phyloP scores from a whole-genome alignment of 2,888 invertebrate species.

The Drosophila atripex region DNA sequence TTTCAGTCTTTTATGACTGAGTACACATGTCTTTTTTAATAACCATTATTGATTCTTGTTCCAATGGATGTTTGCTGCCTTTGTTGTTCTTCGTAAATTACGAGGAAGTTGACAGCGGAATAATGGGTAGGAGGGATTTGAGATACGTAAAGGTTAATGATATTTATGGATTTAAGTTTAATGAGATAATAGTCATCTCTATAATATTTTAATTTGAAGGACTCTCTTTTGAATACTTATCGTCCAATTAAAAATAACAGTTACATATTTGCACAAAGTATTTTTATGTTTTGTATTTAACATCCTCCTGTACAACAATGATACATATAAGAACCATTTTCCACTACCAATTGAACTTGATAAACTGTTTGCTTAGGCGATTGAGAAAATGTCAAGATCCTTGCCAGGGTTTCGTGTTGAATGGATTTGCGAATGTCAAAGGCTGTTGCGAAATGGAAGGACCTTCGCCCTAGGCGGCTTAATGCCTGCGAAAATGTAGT shows the following conservation, averaged over 20 bases:
- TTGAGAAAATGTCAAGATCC: slow-evolving; percentile 54
- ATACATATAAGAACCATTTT: neutral
- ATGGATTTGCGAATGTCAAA: slow-evolving; percentile 39
- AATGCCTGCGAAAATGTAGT: slow-evolving; percentile 44
- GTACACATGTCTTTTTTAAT: slow-evolving; percentile 75
- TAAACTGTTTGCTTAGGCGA: slow-evolving; percentile 37
- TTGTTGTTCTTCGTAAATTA: slow-evolving; percentile 42
- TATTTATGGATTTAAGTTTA: neutral
- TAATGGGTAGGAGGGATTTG: slow-evolving; percentile 3
- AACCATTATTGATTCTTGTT: slow-evolving; percentile 63
- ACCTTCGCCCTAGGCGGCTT: slow-evolving; percentile 29
- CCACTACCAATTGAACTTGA: slow-evolving; percentile 12
- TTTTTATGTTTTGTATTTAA: slow-evolving; percentile 2
- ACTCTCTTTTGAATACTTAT: no score
- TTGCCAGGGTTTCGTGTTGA: neutral
- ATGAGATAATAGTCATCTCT: no score
- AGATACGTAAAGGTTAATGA: slow-evolving; percentile 7
- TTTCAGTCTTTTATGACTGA: slow-evolving; percentile 53
- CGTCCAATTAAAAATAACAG: no score
- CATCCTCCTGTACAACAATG: slow-evolving; percentile 4
- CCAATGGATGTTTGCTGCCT: slow-evolving; percentile 38
- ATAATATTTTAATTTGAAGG: no score
- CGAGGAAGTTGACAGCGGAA: slow-evolving; percentile 52
- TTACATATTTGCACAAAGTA: neutral
- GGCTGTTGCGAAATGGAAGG: slow-evolving; percentile 7